Base-by-base conservation (phyloP, 92 coral and sea anemone species). In the Parazoanthus darwini region DNA sequence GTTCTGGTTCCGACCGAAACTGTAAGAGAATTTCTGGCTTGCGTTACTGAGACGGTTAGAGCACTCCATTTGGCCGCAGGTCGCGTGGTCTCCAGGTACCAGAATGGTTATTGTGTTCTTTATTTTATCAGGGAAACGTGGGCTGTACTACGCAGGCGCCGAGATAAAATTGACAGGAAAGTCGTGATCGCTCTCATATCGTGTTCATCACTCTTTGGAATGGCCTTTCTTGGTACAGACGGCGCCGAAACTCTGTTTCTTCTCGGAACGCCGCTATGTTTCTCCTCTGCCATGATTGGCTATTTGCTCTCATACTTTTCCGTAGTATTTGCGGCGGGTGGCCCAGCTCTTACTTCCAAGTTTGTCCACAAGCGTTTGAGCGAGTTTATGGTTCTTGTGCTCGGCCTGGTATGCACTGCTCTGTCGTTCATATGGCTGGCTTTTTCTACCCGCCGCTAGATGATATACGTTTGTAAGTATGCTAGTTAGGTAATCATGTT, bases 241-340 rank as follows among this genome's bases (percentile, higher is more conserved):
- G 79, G 79, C 51, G 79, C 50, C 42, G 79, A 75, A 76, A 76
- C 79, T 23, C 39, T 76, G 29, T 76, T 18, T 20, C 79, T 76
- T 23, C 50, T 76, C 26, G 79, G 79, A 76, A 39, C 79, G 1
- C 79, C 79, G 20, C 25, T 76, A 3, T 76, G 79, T 43, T 76
- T 76, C 10, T 76, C 79, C 29, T 76, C 79, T 5, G 79, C 51
- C 9, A 16, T 76, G 79, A 36, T 76, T 76, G 79, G 79, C n/a
- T 76, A 76, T 43, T 76, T 76, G 25, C 46, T 76, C 38, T 22
- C 79, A 6, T 20, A 39, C 79, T 76, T 76, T 37, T 42, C 79
- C n/a, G 20, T 44, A 20, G 51, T 44, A 5, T 15, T 38, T 36
- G 79, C 79, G 13, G 79, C 54, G 42, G 4, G 42, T 2, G 42